Percentiles rank a stretch among this genome's conserved stretches.
These are phyloP conservation scores for Carcina quercana DNA, from an alignment of 2,888 invertebrate species.

Conservation along the genomic window DNA sequence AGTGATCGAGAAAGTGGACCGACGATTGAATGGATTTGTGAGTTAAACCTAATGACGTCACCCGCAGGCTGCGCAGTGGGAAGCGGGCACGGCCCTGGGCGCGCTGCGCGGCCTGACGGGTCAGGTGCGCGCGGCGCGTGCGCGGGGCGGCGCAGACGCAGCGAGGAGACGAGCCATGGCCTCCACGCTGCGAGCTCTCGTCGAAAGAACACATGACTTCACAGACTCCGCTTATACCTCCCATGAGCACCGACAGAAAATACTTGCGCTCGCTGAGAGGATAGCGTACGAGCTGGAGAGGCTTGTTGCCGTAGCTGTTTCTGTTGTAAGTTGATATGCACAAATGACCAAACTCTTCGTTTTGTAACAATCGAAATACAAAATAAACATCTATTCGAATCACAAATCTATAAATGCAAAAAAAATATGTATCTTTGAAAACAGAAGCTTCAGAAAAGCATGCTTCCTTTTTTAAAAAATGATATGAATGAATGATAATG, in stretches of 20 bases:
- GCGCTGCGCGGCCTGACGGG: constrained; percentile 90
- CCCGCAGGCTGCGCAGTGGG: constrained; percentile 63
- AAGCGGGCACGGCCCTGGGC: constrained; percentile 83
- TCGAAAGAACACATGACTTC: constrained; percentile 98
- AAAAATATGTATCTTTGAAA: too few species aligned
- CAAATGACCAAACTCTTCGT: not conserved
- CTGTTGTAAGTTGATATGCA: constrained; percentile 87
- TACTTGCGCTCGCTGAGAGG: constrained; percentile 91
- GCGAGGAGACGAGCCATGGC: constrained; percentile 84
- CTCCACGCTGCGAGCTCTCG: constrained; percentile 89
- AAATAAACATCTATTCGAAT: too few species aligned
- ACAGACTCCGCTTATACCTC: constrained; percentile 99
- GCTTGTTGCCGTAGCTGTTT: constrained; percentile 88
- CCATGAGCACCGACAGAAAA: constrained; percentile 97
- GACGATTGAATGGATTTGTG: too few species aligned
- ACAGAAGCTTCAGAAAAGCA: too few species aligned
- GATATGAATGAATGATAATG: too few species aligned
- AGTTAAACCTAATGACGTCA: constrained; percentile 3
- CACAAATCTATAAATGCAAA: too few species aligned
- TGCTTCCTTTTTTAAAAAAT: too few species aligned
- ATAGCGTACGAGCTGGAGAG: constrained; percentile 94
- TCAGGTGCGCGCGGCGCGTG: constrained; percentile 87
- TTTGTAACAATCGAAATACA: too few species aligned
- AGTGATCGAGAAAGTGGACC: too few species aligned
- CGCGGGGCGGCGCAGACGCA: constrained; percentile 80